phyloP scores from a whole-genome alignment of 2,797 vertebrate genomes.

The Gobionotothen gibberifrons region DNA sequence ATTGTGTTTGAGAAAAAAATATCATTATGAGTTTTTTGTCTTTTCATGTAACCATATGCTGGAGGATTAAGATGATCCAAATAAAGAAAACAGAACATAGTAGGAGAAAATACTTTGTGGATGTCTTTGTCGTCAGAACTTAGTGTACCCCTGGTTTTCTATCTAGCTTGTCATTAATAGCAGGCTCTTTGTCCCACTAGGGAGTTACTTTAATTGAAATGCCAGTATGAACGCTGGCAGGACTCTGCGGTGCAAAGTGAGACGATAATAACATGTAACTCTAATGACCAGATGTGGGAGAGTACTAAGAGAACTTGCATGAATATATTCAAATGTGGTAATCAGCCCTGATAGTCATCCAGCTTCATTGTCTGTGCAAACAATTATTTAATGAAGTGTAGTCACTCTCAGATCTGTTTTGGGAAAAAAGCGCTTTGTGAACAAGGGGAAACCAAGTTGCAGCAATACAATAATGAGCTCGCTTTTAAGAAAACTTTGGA shows the following conservation, averaged over 20 bases:
- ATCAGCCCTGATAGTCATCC: conserved; percentile 10
- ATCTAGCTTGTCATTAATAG: background rate
- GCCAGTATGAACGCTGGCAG: background rate
- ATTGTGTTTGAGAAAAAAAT: background rate
- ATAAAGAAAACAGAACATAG: background rate
- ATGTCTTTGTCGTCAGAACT: background rate
- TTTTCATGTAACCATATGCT: background rate
- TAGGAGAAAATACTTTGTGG: background rate
- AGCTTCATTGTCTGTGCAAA: conserved; percentile 20
- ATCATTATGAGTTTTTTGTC: background rate
- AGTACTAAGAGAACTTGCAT: background rate
- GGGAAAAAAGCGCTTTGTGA: background rate
- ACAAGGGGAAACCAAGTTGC: background rate
- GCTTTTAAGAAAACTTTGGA: background rate
- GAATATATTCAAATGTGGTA: conserved; percentile 21
- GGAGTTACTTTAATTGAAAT: conserved; percentile 24
- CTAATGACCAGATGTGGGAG: conserved; percentile 4
- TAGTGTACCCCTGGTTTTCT: background rate
- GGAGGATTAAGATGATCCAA: background rate
- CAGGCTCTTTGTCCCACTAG: background rate
- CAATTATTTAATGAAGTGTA: background rate
- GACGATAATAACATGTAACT: background rate
- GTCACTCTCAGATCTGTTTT: background rate
- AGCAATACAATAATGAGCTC: conserved; percentile 1
- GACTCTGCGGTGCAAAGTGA: background rate